These are phyloP conservation scores for Erythrocercus mccallii DNA, from an alignment of 2,113 vertebrate species.

Conservation along the genomic window DNA sequence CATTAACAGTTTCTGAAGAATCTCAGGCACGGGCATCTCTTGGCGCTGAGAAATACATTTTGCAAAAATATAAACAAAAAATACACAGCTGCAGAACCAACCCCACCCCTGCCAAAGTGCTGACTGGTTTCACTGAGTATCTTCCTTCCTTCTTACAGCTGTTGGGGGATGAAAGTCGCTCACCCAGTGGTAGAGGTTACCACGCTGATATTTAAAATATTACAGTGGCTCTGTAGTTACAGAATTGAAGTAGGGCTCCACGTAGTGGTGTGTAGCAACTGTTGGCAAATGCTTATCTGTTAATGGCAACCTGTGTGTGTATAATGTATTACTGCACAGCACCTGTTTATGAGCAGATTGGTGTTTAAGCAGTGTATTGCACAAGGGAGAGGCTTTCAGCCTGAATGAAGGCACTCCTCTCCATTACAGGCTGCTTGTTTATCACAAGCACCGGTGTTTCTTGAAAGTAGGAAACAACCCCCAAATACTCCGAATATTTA, in stretches of 20 bases:
- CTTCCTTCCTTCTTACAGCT: not conserved
- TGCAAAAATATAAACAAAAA: not conserved
- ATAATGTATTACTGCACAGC: not conserved
- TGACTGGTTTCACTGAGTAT: not conserved
- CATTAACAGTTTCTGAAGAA: not conserved
- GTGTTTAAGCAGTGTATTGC: not conserved
- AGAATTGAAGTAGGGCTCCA: not conserved
- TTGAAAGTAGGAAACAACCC: not conserved
- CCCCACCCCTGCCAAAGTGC: not conserved
- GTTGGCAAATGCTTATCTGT: not conserved
- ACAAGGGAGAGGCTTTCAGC: not conserved
- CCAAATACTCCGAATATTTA: not conserved
- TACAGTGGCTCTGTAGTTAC: not conserved
- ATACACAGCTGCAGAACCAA: not conserved
- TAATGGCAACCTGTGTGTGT: not conserved
- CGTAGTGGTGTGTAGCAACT: not conserved
- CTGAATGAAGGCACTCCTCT: not conserved
- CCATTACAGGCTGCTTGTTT: not conserved
- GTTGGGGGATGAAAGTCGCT: not conserved
- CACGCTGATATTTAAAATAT: not conserved
- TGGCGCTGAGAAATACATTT: accelerated
- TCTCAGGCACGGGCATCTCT: not conserved
- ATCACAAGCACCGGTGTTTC: not conserved
- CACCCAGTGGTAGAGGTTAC: not conserved
- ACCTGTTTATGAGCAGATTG: not conserved